These are phyloP conservation scores for Laterallus jamaicensis DNA, from an alignment of 2,113 vertebrate genomes.

Conservation along the genomic window DNA sequence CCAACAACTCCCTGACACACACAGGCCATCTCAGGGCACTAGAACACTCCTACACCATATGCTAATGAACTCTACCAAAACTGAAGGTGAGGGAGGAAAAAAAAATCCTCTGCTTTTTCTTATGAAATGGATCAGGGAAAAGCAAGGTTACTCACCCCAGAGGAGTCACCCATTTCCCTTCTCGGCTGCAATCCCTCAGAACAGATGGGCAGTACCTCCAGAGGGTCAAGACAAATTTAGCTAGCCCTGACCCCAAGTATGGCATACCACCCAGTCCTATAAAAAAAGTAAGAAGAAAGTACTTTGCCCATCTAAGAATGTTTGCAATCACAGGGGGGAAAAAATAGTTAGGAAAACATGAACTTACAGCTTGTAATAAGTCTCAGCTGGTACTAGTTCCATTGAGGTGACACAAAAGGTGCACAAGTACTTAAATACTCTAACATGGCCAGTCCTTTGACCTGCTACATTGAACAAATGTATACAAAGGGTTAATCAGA, in stretches of 20 bases:
- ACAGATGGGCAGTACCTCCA: constrained; percentile 63
- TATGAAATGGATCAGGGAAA: constrained; percentile 46
- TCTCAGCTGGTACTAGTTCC: neutral
- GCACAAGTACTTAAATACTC: neutral
- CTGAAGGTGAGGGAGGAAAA: neutral
- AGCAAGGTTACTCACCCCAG: constrained; percentile 57
- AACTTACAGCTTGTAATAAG: neutral
- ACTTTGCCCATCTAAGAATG: constrained; percentile 50
- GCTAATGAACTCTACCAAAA: neutral
- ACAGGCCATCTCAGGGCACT: neutral
- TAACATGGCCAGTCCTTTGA: neutral
- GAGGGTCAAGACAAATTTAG: constrained; percentile 52
- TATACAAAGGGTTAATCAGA: neutral
- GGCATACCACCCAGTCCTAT: constrained; percentile 64
- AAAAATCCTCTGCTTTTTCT: neutral
- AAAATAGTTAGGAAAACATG: neutral
- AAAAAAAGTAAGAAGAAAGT: constrained; percentile 49
- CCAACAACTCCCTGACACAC: neutral
- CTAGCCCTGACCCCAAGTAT: constrained; percentile 53
- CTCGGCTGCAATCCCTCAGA: constrained; percentile 54
- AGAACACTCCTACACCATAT: neutral
- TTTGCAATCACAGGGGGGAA: neutral
- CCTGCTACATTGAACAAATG: neutral
- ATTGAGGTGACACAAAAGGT: neutral
- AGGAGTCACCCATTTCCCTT: constrained; percentile 32